phyloP scores from a whole-genome alignment of 2,888 invertebrate species.

The Nasonia oneida region DNA sequence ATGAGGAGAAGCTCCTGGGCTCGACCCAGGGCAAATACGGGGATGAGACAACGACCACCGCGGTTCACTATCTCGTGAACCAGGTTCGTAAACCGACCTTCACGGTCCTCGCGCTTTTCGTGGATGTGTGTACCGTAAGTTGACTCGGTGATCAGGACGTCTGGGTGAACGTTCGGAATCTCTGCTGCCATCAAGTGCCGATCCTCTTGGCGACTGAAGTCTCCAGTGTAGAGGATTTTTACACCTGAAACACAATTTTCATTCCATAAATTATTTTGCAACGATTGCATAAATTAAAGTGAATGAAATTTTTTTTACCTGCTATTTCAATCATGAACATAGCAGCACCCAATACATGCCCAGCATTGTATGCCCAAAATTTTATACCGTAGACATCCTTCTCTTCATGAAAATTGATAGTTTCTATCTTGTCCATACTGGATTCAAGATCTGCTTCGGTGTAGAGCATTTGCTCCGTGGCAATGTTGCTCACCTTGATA shows the following conservation, averaged over 20 bases:
- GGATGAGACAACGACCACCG: slow-evolving; percentile 99
- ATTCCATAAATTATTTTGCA: background rate
- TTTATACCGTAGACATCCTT: slow-evolving; percentile 97
- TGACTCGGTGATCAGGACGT: slow-evolving; percentile 98
- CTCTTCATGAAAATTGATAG: slow-evolving; percentile 98
- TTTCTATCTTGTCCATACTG: slow-evolving; percentile 99
- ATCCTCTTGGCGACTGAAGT: slow-evolving; percentile 99
- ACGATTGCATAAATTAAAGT: background rate
- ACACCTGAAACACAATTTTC: slow-evolving; percentile 46
- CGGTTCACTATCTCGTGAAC: slow-evolving; percentile 97
- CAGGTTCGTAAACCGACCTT: slow-evolving; percentile 94
- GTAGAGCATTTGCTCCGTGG: slow-evolving; percentile 97
- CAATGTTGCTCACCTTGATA: slow-evolving; percentile 99
- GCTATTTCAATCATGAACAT: slow-evolving; percentile 99
- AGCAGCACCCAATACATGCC: slow-evolving; percentile 98
- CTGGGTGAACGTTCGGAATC: slow-evolving; percentile 96
- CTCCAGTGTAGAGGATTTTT: slow-evolving; percentile 95
- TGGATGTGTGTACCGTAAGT: slow-evolving; percentile 99
- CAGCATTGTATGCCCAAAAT: slow-evolving; percentile 99
- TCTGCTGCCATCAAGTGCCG: slow-evolving; percentile 99
- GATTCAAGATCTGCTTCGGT: slow-evolving; percentile 98
- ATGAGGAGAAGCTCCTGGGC: slow-evolving; percentile 98
- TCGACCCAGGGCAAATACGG: slow-evolving; percentile 98
- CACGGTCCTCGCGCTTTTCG: slow-evolving; percentile 98
- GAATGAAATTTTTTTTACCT: slow-evolving; percentile 86